A percentile compares a stretch with the other conserved stretches of the same genome.
Evolutionary conservation across 2,888 invertebrate genomes (phyloP).

Genomic region (Gastrophysa polygoni): DNA sequence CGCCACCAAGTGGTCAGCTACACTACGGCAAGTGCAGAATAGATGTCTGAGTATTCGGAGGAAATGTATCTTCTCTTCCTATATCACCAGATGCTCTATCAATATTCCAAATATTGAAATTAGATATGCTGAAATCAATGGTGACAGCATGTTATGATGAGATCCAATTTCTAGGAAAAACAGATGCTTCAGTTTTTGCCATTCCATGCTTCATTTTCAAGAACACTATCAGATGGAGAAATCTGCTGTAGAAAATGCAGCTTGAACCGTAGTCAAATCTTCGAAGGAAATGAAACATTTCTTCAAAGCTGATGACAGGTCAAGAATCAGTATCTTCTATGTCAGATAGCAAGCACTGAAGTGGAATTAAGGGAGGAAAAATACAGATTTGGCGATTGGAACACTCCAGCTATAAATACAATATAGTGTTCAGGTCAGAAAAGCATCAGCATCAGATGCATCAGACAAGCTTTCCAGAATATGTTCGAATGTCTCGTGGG

Average conservation of each 20-base stretch:
- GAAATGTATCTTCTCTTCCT: not conserved
- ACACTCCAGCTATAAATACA: not conserved
- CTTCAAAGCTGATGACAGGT: conserved; percentile 8
- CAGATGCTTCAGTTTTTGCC: conserved; percentile 9
- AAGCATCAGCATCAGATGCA: not conserved
- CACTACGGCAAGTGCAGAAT: not conserved
- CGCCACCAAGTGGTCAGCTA: not conserved
- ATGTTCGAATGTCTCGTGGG: not conserved
- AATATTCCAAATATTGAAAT: conserved; percentile 5
- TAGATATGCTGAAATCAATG: conserved; percentile 11
- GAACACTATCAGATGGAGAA: not conserved
- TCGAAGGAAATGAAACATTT: conserved; percentile 15
- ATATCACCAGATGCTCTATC: no score
- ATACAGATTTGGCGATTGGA: conserved; percentile 7
- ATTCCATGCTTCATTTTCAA: conserved; percentile 20
- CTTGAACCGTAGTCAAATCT: conserved; percentile 20
- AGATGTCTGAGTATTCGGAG: not conserved
- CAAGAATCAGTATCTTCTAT: not conserved
- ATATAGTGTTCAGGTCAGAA: conserved; percentile 4
- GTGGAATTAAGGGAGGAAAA: conserved; percentile 5
- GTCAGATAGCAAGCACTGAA: not conserved
- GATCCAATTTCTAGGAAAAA: conserved; percentile 11
- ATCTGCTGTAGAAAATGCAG: conserved; percentile 17
- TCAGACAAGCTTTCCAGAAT: conserved; percentile 7
- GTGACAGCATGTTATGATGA: conserved; percentile 10